Conservation (phyloP, 1,140 invertebrate genomes). For the Zaprionus africanus region DNA sequence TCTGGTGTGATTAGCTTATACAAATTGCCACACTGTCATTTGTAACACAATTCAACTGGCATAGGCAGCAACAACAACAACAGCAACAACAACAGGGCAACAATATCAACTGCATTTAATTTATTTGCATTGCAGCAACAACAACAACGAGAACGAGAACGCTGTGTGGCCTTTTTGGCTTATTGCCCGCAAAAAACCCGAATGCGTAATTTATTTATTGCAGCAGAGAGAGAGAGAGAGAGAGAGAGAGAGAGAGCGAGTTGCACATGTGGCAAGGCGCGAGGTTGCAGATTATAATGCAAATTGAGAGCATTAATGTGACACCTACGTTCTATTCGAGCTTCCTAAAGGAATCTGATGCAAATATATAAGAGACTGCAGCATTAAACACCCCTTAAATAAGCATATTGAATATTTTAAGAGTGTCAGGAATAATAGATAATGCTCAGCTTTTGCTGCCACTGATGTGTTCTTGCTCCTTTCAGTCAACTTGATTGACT, state of each 20-base stretch:
- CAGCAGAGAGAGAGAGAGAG: no score
- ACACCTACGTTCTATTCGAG: no score
- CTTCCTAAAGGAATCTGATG: no score
- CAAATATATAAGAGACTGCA: no score
- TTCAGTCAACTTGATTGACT: slow-evolving; percentile 6
- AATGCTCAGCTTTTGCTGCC: neutral
- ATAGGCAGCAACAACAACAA: slow-evolving; percentile 26
- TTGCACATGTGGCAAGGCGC: neutral
- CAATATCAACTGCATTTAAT: slow-evolving; percentile 65
- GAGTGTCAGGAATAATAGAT: neutral
- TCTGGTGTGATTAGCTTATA: slow-evolving; percentile 68
- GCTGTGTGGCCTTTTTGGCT: slow-evolving; percentile 42
- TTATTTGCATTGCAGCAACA: slow-evolving; percentile 60
- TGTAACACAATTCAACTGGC: slow-evolving; percentile 51
- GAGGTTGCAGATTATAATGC: neutral
- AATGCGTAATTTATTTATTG: slow-evolving; percentile 5
- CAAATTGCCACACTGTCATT: slow-evolving; percentile 77
- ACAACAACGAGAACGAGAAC: slow-evolving; percentile 1
- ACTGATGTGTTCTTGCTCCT: neutral
- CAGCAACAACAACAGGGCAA: slow-evolving; percentile 27
- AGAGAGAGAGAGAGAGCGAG: no score
- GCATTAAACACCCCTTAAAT: no score
- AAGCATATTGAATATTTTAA: no score
- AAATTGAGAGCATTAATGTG: neutral
- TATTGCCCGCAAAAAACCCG: slow-evolving; percentile 54